Percentiles rank a stretch among this genome's conserved stretches.
Evolutionary conservation across 2,113 vertebrate species (phyloP).

Genomic region (Microtus richardsoni): DNA sequence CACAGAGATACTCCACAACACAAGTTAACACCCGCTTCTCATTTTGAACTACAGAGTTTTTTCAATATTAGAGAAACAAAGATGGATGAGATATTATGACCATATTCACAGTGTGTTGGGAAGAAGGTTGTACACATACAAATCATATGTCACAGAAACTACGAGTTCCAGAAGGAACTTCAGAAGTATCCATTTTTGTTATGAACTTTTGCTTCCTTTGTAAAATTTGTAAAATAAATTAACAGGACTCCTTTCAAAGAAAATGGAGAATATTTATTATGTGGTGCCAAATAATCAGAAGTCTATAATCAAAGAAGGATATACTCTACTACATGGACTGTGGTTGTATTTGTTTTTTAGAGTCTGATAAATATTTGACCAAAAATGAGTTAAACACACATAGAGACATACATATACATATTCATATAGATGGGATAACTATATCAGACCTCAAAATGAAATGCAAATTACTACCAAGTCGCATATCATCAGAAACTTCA

Average conservation of each 20-base stretch:
- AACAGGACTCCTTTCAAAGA: not conserved
- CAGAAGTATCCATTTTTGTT: not conserved
- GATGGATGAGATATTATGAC: not conserved
- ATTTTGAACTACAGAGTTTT: not conserved
- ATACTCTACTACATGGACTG: not conserved
- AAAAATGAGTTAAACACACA: not conserved
- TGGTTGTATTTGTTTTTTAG: not conserved
- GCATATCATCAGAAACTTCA: not conserved
- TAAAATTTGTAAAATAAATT: not conserved
- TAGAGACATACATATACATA: not conserved
- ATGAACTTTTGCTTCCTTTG: not conserved
- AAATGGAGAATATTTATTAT: not conserved
- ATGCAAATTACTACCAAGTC: not conserved
- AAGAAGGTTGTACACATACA: not conserved
- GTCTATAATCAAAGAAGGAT: not conserved
- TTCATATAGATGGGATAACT: not conserved
- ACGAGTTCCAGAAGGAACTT: not conserved
- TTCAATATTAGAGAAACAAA: not conserved
- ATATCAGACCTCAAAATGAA: not conserved
- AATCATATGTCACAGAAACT: not conserved
- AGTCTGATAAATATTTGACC: not conserved
- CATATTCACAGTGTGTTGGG: not conserved
- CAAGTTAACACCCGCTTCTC: not conserved
- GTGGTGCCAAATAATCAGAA: not conserved
- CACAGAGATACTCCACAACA: not conserved